Evolutionary conservation across 2,888 invertebrate species (phyloP), one percentile per base, ranked within the genome.

Genomic region (Drosophila trichaetosa): DNA sequence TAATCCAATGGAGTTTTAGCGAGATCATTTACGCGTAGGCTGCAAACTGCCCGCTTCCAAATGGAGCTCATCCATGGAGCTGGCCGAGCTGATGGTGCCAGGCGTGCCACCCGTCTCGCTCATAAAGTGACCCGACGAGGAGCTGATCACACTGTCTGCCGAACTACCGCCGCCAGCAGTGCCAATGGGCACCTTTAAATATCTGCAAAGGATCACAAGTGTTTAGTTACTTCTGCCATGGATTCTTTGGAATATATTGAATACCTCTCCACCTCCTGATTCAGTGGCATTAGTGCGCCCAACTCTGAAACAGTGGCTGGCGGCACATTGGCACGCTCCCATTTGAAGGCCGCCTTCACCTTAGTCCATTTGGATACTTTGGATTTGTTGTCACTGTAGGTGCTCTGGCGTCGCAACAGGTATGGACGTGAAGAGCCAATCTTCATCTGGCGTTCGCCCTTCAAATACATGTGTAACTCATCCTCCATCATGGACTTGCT

Each of bases 331-430:
- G 96, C 96, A 82, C 96, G 96, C 90, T 97, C 97, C 97, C 97
- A 97, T 83, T 96, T 97, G 87, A 97, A 96, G 18, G 97, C 97
- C 53, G 97, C 97, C 92, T 97, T 98, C 13, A 98, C 97, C 93
- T 96, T 96, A 0, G 97, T 97, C 97, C 97, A 98, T 91, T 97
- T 97, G 0, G 97, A 97, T 0, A 93, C 93, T 72, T 93, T 93
- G 7, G 93, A 91, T 73, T 93, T 93, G 65, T 90, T 91, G 73
- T 93, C 93, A 48, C 90, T 90, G 65, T 92, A 93, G 13, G 92
- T 92, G 82, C 93, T 93, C 74, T 92, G 93, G 4, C 93, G 91
- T 2, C 93, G 89, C 61, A 92, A 63, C 21, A 90, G 71, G 40
- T 91, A 88, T 0, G 87, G 86, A 10, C 90, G 76, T 7, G 90